Base-by-base conservation (phyloP, 2,113 vertebrate genomes). In the Xiphias gladius region DNA sequence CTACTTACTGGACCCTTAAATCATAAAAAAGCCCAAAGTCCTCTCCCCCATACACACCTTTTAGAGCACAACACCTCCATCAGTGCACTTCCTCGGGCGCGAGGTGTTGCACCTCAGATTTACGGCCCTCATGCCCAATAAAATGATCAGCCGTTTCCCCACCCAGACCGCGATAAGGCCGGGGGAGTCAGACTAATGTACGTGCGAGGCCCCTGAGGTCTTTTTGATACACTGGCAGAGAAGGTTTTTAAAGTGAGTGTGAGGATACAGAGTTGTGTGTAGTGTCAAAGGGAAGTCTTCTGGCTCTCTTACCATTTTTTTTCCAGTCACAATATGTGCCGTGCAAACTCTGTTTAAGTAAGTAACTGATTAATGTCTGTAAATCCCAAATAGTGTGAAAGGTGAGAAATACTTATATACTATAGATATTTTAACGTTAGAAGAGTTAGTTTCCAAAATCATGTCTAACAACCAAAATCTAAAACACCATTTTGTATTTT, bases 1-100 rank as follows among this genome's bases (percentile, higher is more conserved):
- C 84, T 83, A 69, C 86, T 92, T 93, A 92, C 89, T 90, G 85
- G 63, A 89, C 75, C 80, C 84, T 86, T 95, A 93, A 94, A 93
- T 94, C 94, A 93, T 91, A 89, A 88, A 90, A 85, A 76, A 67
- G 30, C 16, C 35, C 54, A 66, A 64, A 88, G 89, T 88, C 74
- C 81, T 91, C 79, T 88, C 80, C 81, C 92, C 90, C 77, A 59
- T 71, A 63, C 86, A 76, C 87, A 72, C 84, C 52, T 84, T 35
- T 82, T 24, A 86, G 66, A 81, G 79, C 85, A 62, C 54, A 85
- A 79, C 78, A 76, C 84, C 84, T 82, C 90, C 67, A 63, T 37
- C 35, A 37, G 30, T 86, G 79, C 85, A 92, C 85, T 84, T 88
- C 87, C 86, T 83, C 50, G 69, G 85, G 78, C 74, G 6, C 35